Evolutionary conservation across 2,797 vertebrate genomes (phyloP).

Genomic region (Caiman crocodilus): DNA sequence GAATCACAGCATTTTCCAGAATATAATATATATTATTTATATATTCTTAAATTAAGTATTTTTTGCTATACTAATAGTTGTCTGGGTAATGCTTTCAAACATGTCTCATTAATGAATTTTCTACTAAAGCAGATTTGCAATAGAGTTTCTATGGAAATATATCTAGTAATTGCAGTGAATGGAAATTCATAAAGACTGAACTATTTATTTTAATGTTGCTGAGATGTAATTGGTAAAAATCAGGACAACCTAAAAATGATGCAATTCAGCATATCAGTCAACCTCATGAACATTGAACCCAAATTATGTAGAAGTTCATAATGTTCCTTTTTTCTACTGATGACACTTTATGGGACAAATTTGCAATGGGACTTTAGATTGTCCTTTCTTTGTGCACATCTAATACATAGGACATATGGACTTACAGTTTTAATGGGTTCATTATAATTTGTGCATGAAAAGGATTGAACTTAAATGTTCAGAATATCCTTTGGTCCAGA

Average conservation of each 20-base stretch:
- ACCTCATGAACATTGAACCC: not conserved
- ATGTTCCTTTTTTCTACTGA: conserved; percentile 2
- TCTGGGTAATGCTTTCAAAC: conserved; percentile 60
- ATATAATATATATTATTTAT: conserved; percentile 43
- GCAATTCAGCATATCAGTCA: conserved; percentile 32
- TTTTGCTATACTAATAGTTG: conserved; percentile 43
- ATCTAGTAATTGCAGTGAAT: conserved; percentile 54
- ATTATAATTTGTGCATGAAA: not conserved
- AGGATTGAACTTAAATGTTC: not conserved
- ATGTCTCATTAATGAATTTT: conserved; percentile 61
- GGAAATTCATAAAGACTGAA: conserved; percentile 49
- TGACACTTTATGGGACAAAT: not conserved
- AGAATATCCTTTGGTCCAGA: not conserved
- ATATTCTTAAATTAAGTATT: conserved; percentile 6
- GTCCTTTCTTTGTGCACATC: not conserved
- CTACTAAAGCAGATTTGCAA: conserved; percentile 49
- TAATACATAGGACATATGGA: not conserved
- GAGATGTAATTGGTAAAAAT: conserved; percentile 40
- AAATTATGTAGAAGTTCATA: not conserved
- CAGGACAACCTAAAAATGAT: conserved; percentile 25
- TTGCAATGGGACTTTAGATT: not conserved
- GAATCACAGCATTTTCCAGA: conserved; percentile 47
- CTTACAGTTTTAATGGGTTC: conserved; percentile 1
- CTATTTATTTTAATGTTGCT: conserved; percentile 53
- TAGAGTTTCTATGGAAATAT: conserved; percentile 66